These are phyloP conservation scores for Drosophila azteca DNA, from an alignment of 1,140 invertebrate genomes.

Conservation along the genomic window DNA sequence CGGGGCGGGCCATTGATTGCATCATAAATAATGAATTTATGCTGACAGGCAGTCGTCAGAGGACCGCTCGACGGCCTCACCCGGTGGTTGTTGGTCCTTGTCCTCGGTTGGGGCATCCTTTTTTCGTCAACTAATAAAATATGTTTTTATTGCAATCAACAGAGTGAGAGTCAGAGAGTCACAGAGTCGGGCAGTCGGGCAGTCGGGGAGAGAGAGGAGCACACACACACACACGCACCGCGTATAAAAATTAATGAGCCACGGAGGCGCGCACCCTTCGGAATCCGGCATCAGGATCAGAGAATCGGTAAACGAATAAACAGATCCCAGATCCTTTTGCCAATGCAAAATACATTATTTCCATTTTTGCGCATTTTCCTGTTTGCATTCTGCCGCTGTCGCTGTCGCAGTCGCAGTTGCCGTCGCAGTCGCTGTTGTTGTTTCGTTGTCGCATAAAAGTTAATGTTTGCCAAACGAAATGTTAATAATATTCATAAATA, in stretches of 20 bases:
- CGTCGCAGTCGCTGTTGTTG: constrained; percentile 2
- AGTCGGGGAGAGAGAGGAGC: constrained; percentile 1
- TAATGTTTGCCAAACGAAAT: constrained; percentile 69
- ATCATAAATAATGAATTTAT: constrained; percentile 83
- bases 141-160: constrained; percentile 77
- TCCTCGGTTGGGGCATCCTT: constrained; percentile 40
- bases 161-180: constrained; percentile 11
- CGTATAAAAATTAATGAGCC: constrained; percentile 83
- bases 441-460: constrained; percentile 36
- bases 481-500: constrained; percentile 82
- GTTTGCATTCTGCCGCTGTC: constrained; percentile 14
- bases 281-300: constrained; percentile 39
- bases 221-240: constrained; percentile 67
- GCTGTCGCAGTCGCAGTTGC: not conserved
- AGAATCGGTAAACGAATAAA: constrained; percentile 5
- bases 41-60: constrained; percentile 79
- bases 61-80: constrained; percentile 23
- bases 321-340: constrained; percentile 25
- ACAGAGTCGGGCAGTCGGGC: no score
- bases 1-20: constrained; percentile 79
- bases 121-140: constrained; percentile 80
- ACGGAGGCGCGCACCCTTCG: constrained; percentile 75
- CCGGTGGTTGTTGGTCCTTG: constrained; percentile 1
- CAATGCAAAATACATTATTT: constrained; percentile 43
- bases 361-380: constrained; percentile 52